A percentile compares a stretch with the other conserved stretches of the same genome.
Evolutionary conservation across 2,113 vertebrate genomes (phyloP).

Genomic region (Ardeotis arabs): DNA sequence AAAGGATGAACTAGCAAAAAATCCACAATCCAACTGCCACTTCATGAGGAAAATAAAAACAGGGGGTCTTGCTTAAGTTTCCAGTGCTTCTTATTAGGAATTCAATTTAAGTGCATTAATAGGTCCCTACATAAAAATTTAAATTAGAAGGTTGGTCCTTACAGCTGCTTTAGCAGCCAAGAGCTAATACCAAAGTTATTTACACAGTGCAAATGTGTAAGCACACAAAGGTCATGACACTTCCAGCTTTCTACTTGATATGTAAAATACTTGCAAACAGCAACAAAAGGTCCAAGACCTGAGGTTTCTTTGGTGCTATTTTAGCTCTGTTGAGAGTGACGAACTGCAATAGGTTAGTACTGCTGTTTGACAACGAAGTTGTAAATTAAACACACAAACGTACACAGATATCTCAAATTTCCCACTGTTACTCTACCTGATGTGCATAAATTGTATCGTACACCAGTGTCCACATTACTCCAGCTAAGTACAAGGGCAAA

Average conservation of each 20-base stretch:
- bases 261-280: background rate
- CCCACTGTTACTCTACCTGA: conserved; percentile 81
- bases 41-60: background rate
- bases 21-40: background rate
- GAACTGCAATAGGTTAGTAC: background rate
- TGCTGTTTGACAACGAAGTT: background rate
- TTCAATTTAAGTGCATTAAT: background rate
- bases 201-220: background rate
- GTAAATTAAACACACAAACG: background rate
- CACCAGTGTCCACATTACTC: conserved; percentile 93
- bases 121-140: background rate
- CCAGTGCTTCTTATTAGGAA: background rate
- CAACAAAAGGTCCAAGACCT: background rate
- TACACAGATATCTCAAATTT: background rate
- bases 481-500: conserved; percentile 91
- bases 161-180: background rate
- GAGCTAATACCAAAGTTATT: background rate
- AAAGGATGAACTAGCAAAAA: background rate
- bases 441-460: conserved; percentile 98
- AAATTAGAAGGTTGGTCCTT: background rate
- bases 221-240: background rate
- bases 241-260: background rate
- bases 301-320: background rate
- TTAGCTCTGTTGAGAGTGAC: background rate
- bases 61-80: background rate